phyloP scores from a whole-genome alignment of 2,888 invertebrate species.

The Emmelina monodactyla region DNA sequence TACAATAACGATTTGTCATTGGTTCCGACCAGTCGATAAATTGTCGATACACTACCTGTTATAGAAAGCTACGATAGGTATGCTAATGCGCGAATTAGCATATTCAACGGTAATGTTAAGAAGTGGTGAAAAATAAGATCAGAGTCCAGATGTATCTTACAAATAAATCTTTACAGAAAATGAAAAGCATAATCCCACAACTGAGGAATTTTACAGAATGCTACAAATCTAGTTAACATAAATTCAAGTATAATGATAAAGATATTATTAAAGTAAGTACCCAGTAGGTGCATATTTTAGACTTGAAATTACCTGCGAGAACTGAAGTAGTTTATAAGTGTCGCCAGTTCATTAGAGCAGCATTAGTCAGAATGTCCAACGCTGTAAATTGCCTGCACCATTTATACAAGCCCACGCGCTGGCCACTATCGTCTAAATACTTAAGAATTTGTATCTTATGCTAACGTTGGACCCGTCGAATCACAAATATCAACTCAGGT shows the following conservation, averaged over 20 bases:
- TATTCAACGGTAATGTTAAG: too few relatives aligned
- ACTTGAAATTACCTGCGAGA: neutral
- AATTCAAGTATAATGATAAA: too few relatives aligned
- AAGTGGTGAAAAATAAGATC: too few relatives aligned
- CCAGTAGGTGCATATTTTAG: neutral
- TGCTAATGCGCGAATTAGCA: conserved; percentile 1
- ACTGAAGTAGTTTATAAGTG: conserved; percentile 24
- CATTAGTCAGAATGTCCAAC: conserved; percentile 40
- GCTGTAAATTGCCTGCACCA: conserved; percentile 39
- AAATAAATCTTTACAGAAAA: too few relatives aligned
- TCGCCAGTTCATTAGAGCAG: conserved; percentile 50
- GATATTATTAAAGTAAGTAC: too few relatives aligned
- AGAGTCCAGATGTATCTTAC: too few relatives aligned
- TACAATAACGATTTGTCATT: conserved; percentile 46
- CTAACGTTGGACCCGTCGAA: too few relatives aligned
- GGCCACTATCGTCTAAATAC: conserved; percentile 3
- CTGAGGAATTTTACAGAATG: too few relatives aligned
- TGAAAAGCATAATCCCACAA: too few relatives aligned
- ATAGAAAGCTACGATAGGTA: neutral
- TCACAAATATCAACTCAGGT: neutral
- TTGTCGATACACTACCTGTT: conserved; percentile 8
- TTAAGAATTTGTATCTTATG: too few relatives aligned
- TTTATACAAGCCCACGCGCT: conserved; percentile 45
- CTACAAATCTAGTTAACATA: too few relatives aligned
- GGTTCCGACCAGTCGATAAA: conserved; percentile 20